Evolutionary conservation across 2,113 vertebrate genomes (phyloP).

Genomic region (Oryzias melastigma): DNA sequence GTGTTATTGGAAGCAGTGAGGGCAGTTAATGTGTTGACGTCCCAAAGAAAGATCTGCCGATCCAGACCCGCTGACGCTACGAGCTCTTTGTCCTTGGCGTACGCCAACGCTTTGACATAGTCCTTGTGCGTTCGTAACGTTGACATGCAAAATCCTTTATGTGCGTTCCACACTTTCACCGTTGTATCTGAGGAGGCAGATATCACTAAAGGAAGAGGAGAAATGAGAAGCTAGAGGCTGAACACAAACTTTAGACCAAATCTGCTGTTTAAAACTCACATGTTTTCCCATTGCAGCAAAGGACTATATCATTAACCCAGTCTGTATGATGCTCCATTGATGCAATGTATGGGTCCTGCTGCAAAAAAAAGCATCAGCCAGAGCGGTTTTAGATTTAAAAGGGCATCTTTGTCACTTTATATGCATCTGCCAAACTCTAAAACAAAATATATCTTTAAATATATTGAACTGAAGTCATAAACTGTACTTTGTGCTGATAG

Average conservation of each 20-base stretch:
- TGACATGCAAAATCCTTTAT: slow-evolving; percentile 99
- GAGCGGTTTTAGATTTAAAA: too few species aligned
- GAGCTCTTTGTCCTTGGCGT: slow-evolving; percentile 97
- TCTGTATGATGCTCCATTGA: slow-evolving; percentile 99
- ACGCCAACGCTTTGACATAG: slow-evolving; percentile 97
- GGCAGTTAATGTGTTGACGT: slow-evolving; percentile 97
- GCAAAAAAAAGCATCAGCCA: slow-evolving; percentile 17
- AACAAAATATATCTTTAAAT: neutral
- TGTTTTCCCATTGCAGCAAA: slow-evolving; percentile 98
- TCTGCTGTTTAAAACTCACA: slow-evolving; percentile 80
- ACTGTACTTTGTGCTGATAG: slow-evolving; percentile 94
- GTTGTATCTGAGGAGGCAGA: slow-evolving; percentile 98
- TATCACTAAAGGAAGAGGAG: slow-evolving; percentile 82
- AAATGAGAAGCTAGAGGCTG: too few species aligned
- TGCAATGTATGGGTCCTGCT: slow-evolving; percentile 98
- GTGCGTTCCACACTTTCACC: slow-evolving; percentile 99
- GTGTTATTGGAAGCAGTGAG: slow-evolving; percentile 99
- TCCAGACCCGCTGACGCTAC: slow-evolving; percentile 96
- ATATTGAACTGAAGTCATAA: neutral
- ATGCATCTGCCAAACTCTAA: too few species aligned
- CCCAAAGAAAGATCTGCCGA: slow-evolving; percentile 99
- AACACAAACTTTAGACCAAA: too few species aligned
- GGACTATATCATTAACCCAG: slow-evolving; percentile 98
- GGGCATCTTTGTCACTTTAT: too few species aligned
- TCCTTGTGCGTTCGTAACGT: slow-evolving; percentile 98